Base-by-base conservation (phyloP, 2,888 invertebrate genomes). In the Drosophila multiciliata region DNA sequence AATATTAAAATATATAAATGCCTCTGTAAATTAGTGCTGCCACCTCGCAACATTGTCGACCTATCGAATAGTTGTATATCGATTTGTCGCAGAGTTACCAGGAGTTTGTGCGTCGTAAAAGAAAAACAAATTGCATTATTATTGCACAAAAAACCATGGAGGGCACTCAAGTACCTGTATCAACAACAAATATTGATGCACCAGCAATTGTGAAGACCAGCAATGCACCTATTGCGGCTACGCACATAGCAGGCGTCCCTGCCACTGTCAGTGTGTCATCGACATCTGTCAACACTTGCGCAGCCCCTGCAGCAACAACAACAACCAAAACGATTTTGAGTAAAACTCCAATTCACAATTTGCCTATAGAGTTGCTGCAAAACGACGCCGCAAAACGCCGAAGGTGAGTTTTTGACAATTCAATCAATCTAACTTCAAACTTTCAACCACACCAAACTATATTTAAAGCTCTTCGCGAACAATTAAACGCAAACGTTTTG, bases 401-500 rank as follows among this genome's bases (percentile, higher is more conserved):
- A 72, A 93, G 93, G 93, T 93, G 67, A 73, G 64, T 69, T 59
- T 69, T 54, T 57, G 29, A 69, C 67, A 53, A n/a, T 38, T 45
- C 8, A 45, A 58, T 45, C 5, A 33, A 58, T 11, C 32, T 42
- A 42, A 60, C 29, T 66, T 48, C 53, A 29, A 73, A 32, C 33
- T 53, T 29, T 40, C 17, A 33, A 1, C 62, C 11, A 61, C 26
- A 8, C 15, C 15, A 33, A 15, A 52, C 9, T 12, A 3, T 33
- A 55, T 38, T 60, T 20, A 42, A 91, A 97, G 98, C 92, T 98
- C 98, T 15, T 98, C 97, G 35, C 95, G 99, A 68, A 98, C 98
- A 1, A 99, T 99, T 87, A 99, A 99, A 93, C 95, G 99, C 0
- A 96, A 97, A 87, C 97, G 98, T 85, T 99, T 99, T 93, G 99